Evolutionary conservation across 1,140 invertebrate species (phyloP).

Genomic region (Nixonia krombeini): DNA sequence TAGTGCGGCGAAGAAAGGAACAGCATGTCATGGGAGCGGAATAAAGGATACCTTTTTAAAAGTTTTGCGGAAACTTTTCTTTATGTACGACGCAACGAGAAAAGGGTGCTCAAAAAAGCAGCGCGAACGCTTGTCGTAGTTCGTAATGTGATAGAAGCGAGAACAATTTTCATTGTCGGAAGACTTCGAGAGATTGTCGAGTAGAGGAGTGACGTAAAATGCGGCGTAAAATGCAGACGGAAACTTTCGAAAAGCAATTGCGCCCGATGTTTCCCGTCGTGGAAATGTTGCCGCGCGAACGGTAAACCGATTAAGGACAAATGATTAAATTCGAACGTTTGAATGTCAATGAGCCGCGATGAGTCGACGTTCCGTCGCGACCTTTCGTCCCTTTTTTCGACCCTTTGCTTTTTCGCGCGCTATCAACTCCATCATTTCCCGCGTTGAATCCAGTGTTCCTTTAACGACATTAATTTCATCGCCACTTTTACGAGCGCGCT

Average conservation of each 20-base stretch:
- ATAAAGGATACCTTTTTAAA: constrained; percentile 41
- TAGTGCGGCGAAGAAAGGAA: background rate
- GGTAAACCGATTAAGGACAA: constrained; percentile 22
- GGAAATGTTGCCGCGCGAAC: background rate
- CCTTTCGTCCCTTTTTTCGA: no score
- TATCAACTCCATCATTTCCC: no score
- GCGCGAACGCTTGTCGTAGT: constrained; percentile 14
- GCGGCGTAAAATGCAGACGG: constrained; percentile 10
- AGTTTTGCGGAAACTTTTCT: constrained; percentile 24
- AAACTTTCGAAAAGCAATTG: constrained; percentile 19
- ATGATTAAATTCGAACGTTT: constrained; percentile 17
- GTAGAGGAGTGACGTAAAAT: constrained; percentile 18
- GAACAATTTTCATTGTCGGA: constrained; percentile 39
- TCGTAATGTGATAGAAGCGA: constrained; percentile 32
- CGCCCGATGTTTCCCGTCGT: constrained; percentile 2
- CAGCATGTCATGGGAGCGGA: constrained; percentile 22
- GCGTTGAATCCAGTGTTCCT: no score
- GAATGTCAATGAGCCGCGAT: constrained; percentile 18
- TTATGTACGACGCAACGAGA: constrained; percentile 7
- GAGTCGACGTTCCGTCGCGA: no score
- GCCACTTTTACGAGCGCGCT: no score
- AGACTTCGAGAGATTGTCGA: constrained; percentile 22
- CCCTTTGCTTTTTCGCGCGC: no score
- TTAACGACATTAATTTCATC: no score
- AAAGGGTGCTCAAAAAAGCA: constrained; percentile 27